These are phyloP conservation scores for Sinonovacula constricta DNA, from an alignment of 1,140 invertebrate species.

Conservation along the genomic window DNA sequence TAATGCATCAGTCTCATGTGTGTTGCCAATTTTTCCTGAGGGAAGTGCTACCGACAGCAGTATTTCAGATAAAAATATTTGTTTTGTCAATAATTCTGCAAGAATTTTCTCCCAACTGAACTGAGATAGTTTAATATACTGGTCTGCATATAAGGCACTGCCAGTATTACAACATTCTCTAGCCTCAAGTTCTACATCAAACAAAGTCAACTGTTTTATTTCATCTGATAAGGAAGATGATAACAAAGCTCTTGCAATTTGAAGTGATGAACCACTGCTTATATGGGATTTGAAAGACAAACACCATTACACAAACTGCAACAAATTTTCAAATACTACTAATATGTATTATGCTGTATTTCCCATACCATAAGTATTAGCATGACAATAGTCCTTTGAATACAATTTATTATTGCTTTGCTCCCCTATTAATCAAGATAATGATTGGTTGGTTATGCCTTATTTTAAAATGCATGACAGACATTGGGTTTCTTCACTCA, in stretches of 20 bases:
- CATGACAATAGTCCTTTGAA: no score
- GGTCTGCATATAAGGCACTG: not conserved
- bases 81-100: not conserved
- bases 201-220: not conserved
- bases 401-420: no score
- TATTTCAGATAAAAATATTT: constrained; percentile 12
- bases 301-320: no score
- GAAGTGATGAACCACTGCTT: not conserved
- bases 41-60: constrained; percentile 10
- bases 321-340: no score
- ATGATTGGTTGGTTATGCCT: no score
- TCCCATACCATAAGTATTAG: no score
- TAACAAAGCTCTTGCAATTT: not conserved
- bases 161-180: not conserved
- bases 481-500: no score
- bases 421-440: no score
- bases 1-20: not conserved
- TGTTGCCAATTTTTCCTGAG: not conserved
- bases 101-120: constrained; percentile 14
- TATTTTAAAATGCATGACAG: no score
- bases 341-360: no score
- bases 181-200: not conserved
- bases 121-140: not conserved
- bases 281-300: no score
- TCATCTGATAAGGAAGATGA: not conserved